Evolutionary conservation across 2,113 vertebrate species (phyloP).

Genomic region (Puntigrus tetrazona): DNA sequence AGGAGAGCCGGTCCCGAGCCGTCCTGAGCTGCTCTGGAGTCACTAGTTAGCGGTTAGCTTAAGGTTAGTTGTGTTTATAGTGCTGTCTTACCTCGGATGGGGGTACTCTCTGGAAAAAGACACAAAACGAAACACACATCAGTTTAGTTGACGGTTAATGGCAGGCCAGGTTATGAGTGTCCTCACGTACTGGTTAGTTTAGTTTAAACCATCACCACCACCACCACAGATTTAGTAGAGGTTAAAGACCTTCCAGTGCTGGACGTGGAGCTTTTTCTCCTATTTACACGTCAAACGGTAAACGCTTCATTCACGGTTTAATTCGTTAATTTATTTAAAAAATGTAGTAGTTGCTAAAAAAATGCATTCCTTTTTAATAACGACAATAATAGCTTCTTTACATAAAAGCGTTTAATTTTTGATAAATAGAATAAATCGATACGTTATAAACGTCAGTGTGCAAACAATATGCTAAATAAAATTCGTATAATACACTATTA

Average conservation of each 20-base stretch:
- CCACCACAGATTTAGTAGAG: conserved; percentile 30
- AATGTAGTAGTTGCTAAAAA: too few relatives aligned
- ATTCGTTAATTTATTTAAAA: too few relatives aligned
- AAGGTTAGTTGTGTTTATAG: conserved; percentile 38
- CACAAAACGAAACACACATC: conserved; percentile 76
- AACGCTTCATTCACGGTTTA: too few relatives aligned
- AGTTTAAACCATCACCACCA: conserved; percentile 32
- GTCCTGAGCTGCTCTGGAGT: conserved; percentile 27
- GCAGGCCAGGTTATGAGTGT: conserved; percentile 58
- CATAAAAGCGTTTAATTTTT: too few relatives aligned
- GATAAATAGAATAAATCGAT: too few relatives aligned
- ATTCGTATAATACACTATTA: too few relatives aligned
- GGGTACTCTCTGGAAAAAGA: conserved; percentile 92
- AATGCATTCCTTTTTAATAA: too few relatives aligned
- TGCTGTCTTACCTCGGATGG: conserved; percentile 95
- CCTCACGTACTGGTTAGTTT: conserved; percentile 50
- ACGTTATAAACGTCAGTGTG: too few relatives aligned
- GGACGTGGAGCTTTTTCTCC: conserved; percentile 47
- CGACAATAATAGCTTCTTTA: too few relatives aligned
- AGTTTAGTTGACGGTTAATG: conserved; percentile 73
- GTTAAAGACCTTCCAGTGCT: conserved; percentile 63
- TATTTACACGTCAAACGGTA: not conserved
- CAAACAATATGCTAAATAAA: too few relatives aligned
- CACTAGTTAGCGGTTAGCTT: conserved; percentile 35
- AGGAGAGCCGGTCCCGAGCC: conserved; percentile 9